Conservation (phyloP, 1,140 invertebrate genomes). For the Bombus balteatus region DNA sequence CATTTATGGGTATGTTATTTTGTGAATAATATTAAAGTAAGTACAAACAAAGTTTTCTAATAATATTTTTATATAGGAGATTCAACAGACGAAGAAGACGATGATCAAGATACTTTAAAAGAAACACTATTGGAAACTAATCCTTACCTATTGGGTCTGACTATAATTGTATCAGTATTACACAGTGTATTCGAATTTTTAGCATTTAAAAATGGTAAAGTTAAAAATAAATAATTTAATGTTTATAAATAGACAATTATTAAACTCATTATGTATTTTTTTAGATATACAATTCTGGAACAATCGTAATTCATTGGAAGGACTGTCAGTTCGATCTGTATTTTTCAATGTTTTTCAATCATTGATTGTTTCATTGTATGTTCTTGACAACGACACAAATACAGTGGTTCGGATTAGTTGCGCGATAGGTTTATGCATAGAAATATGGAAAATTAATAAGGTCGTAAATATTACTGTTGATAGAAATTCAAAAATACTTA, state of each 20-base stretch:
- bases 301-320: slow-evolving; percentile 97
- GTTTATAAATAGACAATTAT: neutral
- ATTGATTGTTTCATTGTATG: slow-evolving; percentile 96
- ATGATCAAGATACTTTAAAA: slow-evolving; percentile 98
- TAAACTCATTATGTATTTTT: slow-evolving; percentile 64
- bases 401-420: slow-evolving; percentile 96
- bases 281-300: slow-evolving; percentile 99
- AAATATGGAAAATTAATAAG: slow-evolving; percentile 99
- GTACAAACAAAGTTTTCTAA: neutral
- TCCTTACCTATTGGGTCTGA: slow-evolving; percentile 96
- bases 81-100: slow-evolving; percentile 89
- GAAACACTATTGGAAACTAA: slow-evolving; percentile 98
- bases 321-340: slow-evolving; percentile 98
- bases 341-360: slow-evolving; percentile 99
- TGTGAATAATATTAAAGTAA: neutral
- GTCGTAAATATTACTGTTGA: slow-evolving; percentile 94
- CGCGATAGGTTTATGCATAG: slow-evolving; percentile 97
- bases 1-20: slow-evolving; percentile 74
- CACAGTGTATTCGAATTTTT: slow-evolving; percentile 99
- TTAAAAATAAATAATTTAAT: slow-evolving; percentile 9
- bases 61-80: slow-evolving; percentile 68
- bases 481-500: slow-evolving; percentile 88
- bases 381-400: slow-evolving; percentile 99
- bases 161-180: slow-evolving; percentile 95
- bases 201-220: slow-evolving; percentile 98